Percentiles rank a stretch among this genome's conserved stretches.
Evolutionary conservation across 2,797 vertebrate species (phyloP).

Genomic region (Arctocebus calabarensis): DNA sequence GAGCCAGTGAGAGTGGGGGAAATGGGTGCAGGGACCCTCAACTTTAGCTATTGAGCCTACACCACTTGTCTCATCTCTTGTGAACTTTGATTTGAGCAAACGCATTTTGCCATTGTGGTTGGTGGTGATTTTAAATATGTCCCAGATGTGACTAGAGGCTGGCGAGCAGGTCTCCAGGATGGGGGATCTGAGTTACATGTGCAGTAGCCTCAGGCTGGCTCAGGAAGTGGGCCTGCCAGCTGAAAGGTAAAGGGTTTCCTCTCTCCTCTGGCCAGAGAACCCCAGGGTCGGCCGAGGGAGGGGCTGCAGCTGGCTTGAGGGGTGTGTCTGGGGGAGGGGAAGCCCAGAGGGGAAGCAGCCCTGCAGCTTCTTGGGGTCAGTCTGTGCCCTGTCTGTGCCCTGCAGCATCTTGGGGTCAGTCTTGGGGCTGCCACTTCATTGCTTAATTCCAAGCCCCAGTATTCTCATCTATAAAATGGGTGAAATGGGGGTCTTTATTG

Average conservation of each 20-base stretch:
- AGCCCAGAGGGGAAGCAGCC: background rate
- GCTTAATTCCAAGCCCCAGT: background rate
- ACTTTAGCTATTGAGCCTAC: background rate
- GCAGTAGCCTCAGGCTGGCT: slow-evolving; percentile 84
- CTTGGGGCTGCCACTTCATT: background rate
- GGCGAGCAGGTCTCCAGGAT: slow-evolving; percentile 65
- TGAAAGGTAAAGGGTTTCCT: slow-evolving; percentile 82
- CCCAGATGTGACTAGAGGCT: slow-evolving; percentile 76
- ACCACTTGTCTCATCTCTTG: slow-evolving; percentile 45
- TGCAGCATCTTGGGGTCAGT: background rate
- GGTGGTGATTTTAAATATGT: slow-evolving; percentile 78
- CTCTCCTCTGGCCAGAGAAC: slow-evolving; percentile 84
- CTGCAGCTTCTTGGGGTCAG: background rate
- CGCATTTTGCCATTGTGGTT: slow-evolving; percentile 64
- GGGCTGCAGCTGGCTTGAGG: slow-evolving; percentile 32
- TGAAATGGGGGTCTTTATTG: background rate
- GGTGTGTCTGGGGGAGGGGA: background rate
- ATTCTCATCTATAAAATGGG: slow-evolving; percentile 40
- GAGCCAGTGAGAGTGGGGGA: background rate
- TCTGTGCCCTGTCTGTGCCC: background rate
- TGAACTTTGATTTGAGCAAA: slow-evolving; percentile 70
- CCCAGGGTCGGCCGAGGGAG: background rate
- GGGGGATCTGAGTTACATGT: slow-evolving; percentile 71
- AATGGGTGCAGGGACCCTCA: background rate
- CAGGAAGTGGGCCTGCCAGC: slow-evolving; percentile 77